Evolutionary conservation across 2,888 invertebrate genomes (phyloP), one percentile per base, ranked within the genome.

Genomic region (Malthinus seriepunctatus): DNA sequence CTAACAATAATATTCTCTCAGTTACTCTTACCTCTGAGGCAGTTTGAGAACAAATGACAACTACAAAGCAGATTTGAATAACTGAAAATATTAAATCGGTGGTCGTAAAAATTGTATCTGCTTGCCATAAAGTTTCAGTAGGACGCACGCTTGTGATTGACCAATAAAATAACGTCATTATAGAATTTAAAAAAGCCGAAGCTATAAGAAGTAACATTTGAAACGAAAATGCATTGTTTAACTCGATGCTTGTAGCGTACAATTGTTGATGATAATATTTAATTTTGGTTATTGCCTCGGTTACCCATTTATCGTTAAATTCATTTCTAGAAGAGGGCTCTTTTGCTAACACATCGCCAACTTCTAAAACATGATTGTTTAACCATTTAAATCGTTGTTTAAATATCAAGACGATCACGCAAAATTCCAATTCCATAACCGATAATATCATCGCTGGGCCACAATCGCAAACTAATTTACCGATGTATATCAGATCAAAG

Each of bases 21-120:
- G 12, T n/a, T n/a, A n/a, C n/a, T n/a, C 35, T 32, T 46, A 52
- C 52, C 46, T 52, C 52, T 6, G 23, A n/a, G 23, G 45, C 45
- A 35, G 45, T 45, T 44, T 34, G 31, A 32, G 52, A 52, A 52
- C 52, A 52, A 14, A 32, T 14, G 14, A 46, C 32, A 4, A 35
- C 32, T 10, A 52, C 12, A 32, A 35, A 23, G 8, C 44, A 8
- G 45, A 52, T 10, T 14, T 52, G 45, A 8, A 46, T 12, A 10
- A 32, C 32, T 11, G 31, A 32, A 32, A 15, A 46, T 4, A 31
- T 10, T 46, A 46, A 10, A 23, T 32, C 31, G 12, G 32, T 32
- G 8, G 31, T 31, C 0, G 32, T 32, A 32, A 32, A 32, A 46
- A 31, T 11, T 32, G 46, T 31, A 46, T 46, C 10, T 4, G 32